phyloP scores from a whole-genome alignment of 1,140 invertebrate genomes.

The Drosophila melanogaster region DNA sequence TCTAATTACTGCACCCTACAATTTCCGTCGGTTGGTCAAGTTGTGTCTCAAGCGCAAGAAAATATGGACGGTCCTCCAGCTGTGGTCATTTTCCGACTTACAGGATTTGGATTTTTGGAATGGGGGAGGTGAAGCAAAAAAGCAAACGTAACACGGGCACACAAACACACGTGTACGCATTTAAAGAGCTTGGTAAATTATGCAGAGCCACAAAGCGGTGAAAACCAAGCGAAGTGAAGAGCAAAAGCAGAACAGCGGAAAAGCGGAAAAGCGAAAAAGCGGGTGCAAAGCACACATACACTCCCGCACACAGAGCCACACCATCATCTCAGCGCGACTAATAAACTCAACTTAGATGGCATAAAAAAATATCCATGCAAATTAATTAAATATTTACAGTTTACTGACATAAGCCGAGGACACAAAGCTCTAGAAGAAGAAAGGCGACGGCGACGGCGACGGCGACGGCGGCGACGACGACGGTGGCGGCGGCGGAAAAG shows the following conservation, averaged over 20 bases:
- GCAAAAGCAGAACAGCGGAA: slow-evolving; percentile 2
- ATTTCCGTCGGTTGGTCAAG: slow-evolving; percentile 27
- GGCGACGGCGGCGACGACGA: not conserved
- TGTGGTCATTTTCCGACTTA: slow-evolving; percentile 35
- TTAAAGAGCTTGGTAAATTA: slow-evolving; percentile 43
- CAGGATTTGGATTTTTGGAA: not conserved
- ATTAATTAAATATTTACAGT: slow-evolving; percentile 82
- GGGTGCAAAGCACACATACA: slow-evolving; percentile 8
- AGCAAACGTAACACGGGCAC: slow-evolving; percentile 22
- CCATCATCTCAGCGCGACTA: slow-evolving; percentile 57
- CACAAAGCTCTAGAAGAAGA: slow-evolving; percentile 17
- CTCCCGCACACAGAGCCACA: slow-evolving; percentile 14
- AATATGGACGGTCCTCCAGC: slow-evolving; percentile 11
- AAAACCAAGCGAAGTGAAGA: not conserved
- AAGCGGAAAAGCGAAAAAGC: slow-evolving; percentile 21
- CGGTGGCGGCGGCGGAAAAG: too few species aligned
- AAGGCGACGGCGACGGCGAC: not conserved
- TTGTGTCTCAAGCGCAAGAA: slow-evolving; percentile 8
- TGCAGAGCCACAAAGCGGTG: slow-evolving; percentile 25
- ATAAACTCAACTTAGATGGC: slow-evolving; percentile 77
- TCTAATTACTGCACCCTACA: not conserved
- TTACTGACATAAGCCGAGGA: slow-evolving; percentile 74
- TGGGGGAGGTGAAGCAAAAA: slow-evolving; percentile 2
- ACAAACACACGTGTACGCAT: slow-evolving; percentile 40
- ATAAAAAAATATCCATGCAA: slow-evolving; percentile 81